Percentiles rank a stretch among this genome's conserved stretches.
Conservation (phyloP, 2,113 vertebrate species). For the Aviceda subcristata region DNA sequence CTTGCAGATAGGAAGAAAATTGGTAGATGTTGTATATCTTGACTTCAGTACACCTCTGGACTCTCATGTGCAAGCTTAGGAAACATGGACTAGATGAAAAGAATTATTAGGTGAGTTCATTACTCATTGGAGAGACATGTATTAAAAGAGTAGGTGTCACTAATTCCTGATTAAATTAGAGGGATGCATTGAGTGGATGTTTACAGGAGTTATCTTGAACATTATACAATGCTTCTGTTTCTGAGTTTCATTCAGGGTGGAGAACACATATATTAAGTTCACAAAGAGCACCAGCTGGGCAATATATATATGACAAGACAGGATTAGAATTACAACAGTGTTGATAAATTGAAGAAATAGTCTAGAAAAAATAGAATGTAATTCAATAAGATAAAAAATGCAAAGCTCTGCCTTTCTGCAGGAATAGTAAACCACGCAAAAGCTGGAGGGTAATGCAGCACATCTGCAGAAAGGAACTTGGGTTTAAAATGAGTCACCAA, state of each 20-base stretch:
- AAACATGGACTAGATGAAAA: background rate
- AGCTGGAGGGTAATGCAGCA: background rate
- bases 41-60: background rate
- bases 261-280: background rate
- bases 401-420: background rate
- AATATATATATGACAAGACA: background rate
- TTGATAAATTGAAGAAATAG: background rate
- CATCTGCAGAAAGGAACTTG: background rate
- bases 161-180: background rate
- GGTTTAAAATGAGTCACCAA: background rate
- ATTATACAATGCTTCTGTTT: background rate
- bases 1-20: background rate
- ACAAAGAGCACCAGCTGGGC: background rate
- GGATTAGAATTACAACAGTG: background rate
- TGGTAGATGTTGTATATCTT: background rate
- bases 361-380: background rate
- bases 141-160: background rate
- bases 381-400: background rate
- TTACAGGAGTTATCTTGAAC: background rate
- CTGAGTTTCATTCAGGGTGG: background rate
- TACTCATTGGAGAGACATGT: background rate
- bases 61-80: background rate
- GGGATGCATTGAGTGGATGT: background rate
- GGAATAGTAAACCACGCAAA: background rate
- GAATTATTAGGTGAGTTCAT: background rate